These are phyloP conservation scores for Hapalemur alaotrensis DNA, from an alignment of 2,797 vertebrate genomes.

Conservation along the genomic window DNA sequence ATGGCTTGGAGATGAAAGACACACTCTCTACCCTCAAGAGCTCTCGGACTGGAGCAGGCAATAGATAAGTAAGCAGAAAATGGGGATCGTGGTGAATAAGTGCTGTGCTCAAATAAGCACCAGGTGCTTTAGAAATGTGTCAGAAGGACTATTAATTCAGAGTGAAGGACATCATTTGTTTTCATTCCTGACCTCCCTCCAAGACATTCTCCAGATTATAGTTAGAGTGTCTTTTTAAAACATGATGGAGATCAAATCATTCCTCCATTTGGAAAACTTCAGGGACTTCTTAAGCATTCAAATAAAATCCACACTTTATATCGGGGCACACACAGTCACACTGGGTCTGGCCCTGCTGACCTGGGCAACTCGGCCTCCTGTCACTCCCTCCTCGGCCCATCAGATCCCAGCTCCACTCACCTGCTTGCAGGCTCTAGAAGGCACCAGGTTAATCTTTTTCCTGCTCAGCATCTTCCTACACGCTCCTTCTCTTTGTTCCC, in stretches of 20 bases:
- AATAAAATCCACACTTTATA: background rate
- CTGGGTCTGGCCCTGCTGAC: background rate
- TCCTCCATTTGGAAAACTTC: background rate
- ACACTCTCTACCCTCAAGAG: background rate
- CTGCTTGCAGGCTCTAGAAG: background rate
- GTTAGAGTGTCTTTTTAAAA: background rate
- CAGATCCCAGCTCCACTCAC: background rate
- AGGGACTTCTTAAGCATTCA: background rate
- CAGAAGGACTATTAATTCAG: background rate
- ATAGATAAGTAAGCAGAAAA: background rate
- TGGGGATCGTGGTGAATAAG: background rate
- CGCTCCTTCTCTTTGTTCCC: background rate
- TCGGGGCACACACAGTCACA: accelerated
- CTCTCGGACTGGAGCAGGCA: background rate
- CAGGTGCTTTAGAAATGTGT: background rate
- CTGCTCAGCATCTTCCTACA: background rate
- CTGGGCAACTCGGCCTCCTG: background rate
- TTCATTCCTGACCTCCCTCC: background rate
- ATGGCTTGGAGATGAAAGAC: background rate
- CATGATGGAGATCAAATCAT: background rate
- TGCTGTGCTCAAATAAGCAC: background rate
- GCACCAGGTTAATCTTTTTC: background rate
- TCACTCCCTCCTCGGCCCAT: background rate
- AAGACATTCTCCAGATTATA: background rate
- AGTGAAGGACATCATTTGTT: background rate